Conservation (phyloP, 1,140 invertebrate species). For the Camponotus floridanus region DNA sequence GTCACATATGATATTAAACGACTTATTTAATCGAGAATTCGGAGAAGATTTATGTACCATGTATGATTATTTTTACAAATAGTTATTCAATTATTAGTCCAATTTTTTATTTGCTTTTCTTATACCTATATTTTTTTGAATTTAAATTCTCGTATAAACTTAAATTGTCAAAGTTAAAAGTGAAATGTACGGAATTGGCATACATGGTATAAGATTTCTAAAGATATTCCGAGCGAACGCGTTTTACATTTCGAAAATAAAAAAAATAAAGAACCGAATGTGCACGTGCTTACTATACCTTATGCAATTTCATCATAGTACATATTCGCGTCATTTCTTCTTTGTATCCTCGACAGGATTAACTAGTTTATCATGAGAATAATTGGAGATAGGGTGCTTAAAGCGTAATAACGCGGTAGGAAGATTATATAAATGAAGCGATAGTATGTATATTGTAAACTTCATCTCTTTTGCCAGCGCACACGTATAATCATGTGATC, state of each 20-base stretch:
- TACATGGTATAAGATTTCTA: slow-evolving; percentile 8
- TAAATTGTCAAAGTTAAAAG: slow-evolving; percentile 31
- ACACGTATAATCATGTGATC: slow-evolving; percentile 32
- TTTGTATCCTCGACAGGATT: neutral
- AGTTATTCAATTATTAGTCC: neutral
- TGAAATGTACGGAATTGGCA: slow-evolving; percentile 3
- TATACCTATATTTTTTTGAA: neutral
- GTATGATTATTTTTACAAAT: neutral
- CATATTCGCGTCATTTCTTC: neutral
- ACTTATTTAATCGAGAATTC: neutral
- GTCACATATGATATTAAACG: neutral
- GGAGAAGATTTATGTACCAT: neutral
- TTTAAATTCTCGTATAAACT: neutral
- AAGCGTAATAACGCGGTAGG: neutral
- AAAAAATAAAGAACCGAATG: slow-evolving; percentile 54
- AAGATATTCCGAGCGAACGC: neutral
- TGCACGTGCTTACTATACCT: neutral
- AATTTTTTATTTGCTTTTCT: slow-evolving; percentile 19
- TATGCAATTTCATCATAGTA: neutral
- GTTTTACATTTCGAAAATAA: slow-evolving; percentile 38
- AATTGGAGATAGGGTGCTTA: neutral
- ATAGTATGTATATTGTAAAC: slow-evolving; percentile 4
- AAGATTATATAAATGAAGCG: neutral
- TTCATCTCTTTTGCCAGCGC: neutral
- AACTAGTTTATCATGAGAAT: neutral